phyloP scores from a whole-genome alignment of 2,888 invertebrate species.

The Blomia tropicalis region DNA sequence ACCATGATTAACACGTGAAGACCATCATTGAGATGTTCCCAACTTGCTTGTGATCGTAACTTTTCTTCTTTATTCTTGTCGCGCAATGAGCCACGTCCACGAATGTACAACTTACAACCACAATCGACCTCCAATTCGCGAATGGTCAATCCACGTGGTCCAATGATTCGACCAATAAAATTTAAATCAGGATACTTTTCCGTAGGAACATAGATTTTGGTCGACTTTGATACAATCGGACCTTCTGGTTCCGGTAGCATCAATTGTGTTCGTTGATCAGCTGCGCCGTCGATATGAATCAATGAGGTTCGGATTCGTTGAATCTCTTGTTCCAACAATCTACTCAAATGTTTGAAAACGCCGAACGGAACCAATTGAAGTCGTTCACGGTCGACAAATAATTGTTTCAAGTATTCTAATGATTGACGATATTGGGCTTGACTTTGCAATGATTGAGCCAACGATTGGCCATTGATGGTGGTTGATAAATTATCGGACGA shows the following conservation, averaged over 20 bases:
- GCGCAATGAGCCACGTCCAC: constrained; percentile 3
- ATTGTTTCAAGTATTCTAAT: constrained; percentile 5
- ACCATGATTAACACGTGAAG: constrained; percentile 3
- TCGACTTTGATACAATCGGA: neutral
- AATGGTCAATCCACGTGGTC: constrained; percentile 9
- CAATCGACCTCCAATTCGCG: constrained; percentile 10
- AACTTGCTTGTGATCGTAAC: neutral
- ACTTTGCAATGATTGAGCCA: too few relatives aligned
- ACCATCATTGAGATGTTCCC: constrained; percentile 5
- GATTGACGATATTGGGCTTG: neutral
- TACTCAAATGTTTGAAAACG: neutral
- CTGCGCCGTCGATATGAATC: constrained; percentile 11
- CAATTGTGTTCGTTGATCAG: neutral
- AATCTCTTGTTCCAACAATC: constrained; percentile 2
- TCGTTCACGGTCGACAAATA: constrained; percentile 12
- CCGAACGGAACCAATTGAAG: neutral
- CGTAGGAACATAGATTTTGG: neutral
- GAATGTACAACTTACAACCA: constrained; percentile 7
- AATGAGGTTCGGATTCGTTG: constrained; percentile 2
- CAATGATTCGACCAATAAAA: constrained; percentile 6
- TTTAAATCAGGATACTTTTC: constrained; percentile 3
- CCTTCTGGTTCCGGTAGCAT: constrained; percentile 7
- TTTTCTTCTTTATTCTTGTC: constrained; percentile 9
- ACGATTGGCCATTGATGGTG: too few relatives aligned
- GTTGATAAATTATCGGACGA: too few relatives aligned